These are phyloP conservation scores for Bubo blakistoni DNA, from an alignment of 2,113 vertebrate species.

Conservation along the genomic window DNA sequence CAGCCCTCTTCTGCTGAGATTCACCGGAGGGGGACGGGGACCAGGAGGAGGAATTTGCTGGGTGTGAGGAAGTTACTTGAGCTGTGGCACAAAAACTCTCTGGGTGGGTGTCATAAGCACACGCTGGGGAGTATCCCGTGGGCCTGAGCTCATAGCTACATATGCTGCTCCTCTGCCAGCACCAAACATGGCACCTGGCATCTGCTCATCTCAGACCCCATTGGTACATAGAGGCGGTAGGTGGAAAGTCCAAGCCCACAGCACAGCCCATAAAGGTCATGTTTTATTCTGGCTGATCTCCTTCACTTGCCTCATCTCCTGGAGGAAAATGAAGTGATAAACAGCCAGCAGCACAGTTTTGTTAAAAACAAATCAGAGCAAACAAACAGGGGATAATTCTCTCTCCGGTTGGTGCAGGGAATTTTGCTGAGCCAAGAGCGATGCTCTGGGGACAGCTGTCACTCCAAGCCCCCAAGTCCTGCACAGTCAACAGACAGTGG, in stretches of 20 bases:
- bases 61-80: slow-evolving; percentile 52
- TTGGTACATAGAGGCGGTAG: slow-evolving; percentile 50
- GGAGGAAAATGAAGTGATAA: slow-evolving; percentile 57
- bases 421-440: background rate
- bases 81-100: slow-evolving; percentile 47
- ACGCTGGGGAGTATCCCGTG: slow-evolving; percentile 58
- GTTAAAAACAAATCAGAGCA: slow-evolving; percentile 54
- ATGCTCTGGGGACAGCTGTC: background rate
- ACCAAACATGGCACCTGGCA: slow-evolving; percentile 62
- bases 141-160: slow-evolving; percentile 56
- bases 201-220: slow-evolving; percentile 55
- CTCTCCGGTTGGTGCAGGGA: background rate
- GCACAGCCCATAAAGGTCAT: slow-evolving; percentile 59
- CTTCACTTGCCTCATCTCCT: slow-evolving; percentile 58
- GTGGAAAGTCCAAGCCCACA: slow-evolving; percentile 66
- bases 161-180: slow-evolving; percentile 58
- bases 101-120: slow-evolving; percentile 59
- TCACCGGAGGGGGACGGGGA: background rate
- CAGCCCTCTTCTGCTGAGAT: background rate
- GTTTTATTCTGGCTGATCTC: slow-evolving; percentile 67
- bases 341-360: slow-evolving; percentile 61
- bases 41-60: slow-evolving; percentile 25
- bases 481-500: background rate
- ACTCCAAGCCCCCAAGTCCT: background rate
- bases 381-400: slow-evolving; percentile 33